phyloP scores from a whole-genome alignment of 2,888 invertebrate genomes.

The Tetragonula carbonaria region DNA sequence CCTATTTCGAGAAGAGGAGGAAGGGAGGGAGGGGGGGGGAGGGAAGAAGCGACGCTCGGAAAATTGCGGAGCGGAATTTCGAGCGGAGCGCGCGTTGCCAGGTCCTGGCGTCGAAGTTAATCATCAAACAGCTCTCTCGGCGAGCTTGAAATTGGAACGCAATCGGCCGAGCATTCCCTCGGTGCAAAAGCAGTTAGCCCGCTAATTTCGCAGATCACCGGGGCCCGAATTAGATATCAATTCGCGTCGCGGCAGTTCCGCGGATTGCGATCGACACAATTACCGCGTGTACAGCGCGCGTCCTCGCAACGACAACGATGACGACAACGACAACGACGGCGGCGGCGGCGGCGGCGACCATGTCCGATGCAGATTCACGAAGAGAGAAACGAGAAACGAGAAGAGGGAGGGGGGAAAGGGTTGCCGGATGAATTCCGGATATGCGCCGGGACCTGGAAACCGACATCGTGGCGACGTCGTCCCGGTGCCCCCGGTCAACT shows the following conservation, averaged over 20 bases:
- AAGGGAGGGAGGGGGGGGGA: too few relatives aligned
- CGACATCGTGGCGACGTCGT: conserved; percentile 43
- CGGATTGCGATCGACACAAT: conserved; percentile 66
- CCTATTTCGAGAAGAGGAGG: too few relatives aligned
- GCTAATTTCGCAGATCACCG: conserved; percentile 48
- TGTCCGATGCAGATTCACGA: conserved; percentile 65
- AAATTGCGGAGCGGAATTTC: not conserved
- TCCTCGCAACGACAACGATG: too few relatives aligned
- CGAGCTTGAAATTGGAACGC: conserved; percentile 41
- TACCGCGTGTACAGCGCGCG: conserved; percentile 6
- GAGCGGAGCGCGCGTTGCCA: too few relatives aligned
- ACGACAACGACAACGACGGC: too few relatives aligned
- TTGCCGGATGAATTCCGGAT: conserved; percentile 59
- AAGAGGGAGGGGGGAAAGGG: conserved; percentile 44
- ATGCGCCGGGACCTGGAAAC: conserved; percentile 55
- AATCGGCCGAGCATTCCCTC: conserved; percentile 23
- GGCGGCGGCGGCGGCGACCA: too few relatives aligned
- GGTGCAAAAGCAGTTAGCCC: conserved; percentile 51
- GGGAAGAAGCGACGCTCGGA: too few relatives aligned
- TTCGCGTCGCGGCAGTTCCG: conserved; percentile 39
- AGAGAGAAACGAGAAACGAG: conserved; percentile 11
- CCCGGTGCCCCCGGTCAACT: conserved; percentile 72
- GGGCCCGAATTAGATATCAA: conserved; percentile 52
- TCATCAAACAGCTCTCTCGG: conserved; percentile 32
- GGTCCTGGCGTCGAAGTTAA: conserved; percentile 4